Evolutionary conservation across 2,888 invertebrate genomes (phyloP).

Genomic region (Eupelmus urozonus): DNA sequence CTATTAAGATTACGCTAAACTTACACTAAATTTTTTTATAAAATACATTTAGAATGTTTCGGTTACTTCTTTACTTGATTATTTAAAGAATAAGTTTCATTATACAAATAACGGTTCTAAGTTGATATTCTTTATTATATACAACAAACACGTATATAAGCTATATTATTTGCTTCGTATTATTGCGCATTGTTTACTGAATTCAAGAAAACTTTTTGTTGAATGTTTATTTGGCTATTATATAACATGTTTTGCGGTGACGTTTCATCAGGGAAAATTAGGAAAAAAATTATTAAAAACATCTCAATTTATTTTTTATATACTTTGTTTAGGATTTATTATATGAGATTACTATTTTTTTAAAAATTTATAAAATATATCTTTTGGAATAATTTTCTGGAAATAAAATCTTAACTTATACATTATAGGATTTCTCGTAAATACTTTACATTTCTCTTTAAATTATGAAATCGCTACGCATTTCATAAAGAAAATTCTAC

Average conservation of each 20-base stretch:
- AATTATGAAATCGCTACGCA: constrained; percentile 51
- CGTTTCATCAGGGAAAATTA: constrained; percentile 30
- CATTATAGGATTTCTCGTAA: constrained; percentile 49
- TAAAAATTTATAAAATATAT: constrained; percentile 56
- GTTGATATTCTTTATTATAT: constrained; percentile 17
- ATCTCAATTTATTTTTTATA: constrained; percentile 33
- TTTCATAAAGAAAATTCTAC: constrained; percentile 38
- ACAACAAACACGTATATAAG: no score
- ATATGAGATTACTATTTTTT: constrained; percentile 60
- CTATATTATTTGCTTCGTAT: constrained; percentile 11
- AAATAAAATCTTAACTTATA: constrained; percentile 53
- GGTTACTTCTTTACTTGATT: background rate
- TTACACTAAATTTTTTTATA: constrained; percentile 41
- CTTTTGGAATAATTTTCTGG: constrained; percentile 52
- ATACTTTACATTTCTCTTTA: constrained; percentile 55
- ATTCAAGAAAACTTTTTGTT: constrained; percentile 29
- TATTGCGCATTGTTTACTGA: constrained; percentile 9
- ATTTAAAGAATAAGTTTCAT: background rate
- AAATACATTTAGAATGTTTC: constrained; percentile 33
- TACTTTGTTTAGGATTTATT: constrained; percentile 53
- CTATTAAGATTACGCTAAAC: constrained; percentile 31
- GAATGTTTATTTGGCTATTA: constrained; percentile 35
- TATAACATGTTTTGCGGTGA: constrained; percentile 1
- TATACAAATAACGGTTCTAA: constrained; percentile 27
- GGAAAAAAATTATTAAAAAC: constrained; percentile 27